phyloP scores from a whole-genome alignment of 2,113 vertebrate genomes.

The Chlamydotis undulata region DNA sequence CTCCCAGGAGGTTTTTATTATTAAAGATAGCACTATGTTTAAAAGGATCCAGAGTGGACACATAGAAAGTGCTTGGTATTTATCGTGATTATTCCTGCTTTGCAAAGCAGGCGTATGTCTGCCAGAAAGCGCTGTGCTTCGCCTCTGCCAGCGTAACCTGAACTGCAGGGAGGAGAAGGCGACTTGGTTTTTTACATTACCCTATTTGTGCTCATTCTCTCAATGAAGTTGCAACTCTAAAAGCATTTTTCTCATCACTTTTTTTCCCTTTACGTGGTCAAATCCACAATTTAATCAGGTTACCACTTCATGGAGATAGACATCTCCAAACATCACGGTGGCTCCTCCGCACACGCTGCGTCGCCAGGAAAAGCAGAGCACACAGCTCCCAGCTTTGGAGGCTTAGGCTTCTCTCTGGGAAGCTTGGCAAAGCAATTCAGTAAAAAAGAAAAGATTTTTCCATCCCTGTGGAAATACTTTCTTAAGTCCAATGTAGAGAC shows the following conservation, averaged over 20 bases:
- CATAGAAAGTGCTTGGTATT: neutral
- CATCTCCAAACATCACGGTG: neutral
- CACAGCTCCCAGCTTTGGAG: neutral
- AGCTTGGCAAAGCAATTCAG: neutral
- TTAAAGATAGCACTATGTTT: neutral
- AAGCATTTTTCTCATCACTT: neutral
- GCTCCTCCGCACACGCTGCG: fast-evolving
- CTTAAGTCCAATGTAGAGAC: neutral
- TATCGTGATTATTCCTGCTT: neutral
- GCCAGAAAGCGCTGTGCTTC: neutral
- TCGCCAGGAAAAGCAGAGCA: neutral
- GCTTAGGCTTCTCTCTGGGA: neutral
- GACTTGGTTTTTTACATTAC: neutral
- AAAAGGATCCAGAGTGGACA: neutral
- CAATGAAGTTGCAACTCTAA: neutral
- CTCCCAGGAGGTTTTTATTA: neutral
- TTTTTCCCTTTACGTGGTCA: neutral
- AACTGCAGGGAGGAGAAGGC: fast-evolving
- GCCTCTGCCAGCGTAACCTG: neutral
- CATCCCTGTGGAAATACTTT: neutral
- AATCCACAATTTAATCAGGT: neutral
- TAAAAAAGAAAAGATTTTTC: constrained; percentile 3
- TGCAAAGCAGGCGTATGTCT: neutral
- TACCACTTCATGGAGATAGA: neutral
- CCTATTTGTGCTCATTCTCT: neutral